Evolutionary conservation across 2,113 vertebrate species (phyloP), one percentile per base, ranked within the genome.

Genomic region (Atractosteus spatula): DNA sequence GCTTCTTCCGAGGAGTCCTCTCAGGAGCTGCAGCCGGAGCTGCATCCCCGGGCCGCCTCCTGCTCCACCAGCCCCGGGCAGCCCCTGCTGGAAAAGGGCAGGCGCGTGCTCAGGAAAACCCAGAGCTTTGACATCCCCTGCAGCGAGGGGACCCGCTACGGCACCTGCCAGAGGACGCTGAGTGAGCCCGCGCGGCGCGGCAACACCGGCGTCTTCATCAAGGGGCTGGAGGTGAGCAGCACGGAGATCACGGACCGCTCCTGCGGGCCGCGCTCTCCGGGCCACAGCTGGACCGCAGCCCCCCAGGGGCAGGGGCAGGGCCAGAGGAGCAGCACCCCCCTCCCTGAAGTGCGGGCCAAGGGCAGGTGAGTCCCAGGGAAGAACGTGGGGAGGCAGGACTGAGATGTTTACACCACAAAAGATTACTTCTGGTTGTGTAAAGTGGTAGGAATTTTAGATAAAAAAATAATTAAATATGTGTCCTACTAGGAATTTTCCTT

Each of bases 211-310:
- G 90, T 93, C 41, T 91, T 92, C 63, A 94, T 93, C 71, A 90
- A 86, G 82, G 93, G 90, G 14, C 87, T 94, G 76, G 91, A 92
- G 85, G 86, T 92, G 76, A 93, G 91, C 85, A 93, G 91, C 84
- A 89, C 82, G 0, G 90, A 85, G 75, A 80, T 89, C 51, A 82
- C 81, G 12, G 85, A 88, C 68, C 78, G 89, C 65, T 73, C 85
- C 0, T 87, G 83, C 0, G 76, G 72, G 0, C 75, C 87, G 29
- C 71, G 87, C n/a, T 81, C 81, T 66, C 82, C 79, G 0, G 13
- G 82, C 42, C 83, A 70, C 10, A 74, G 64, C 81, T 91, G 91
- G 90, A 85, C 78, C 41, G 68, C 74, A 70, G 2, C 71, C 29
- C 29, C 29, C 29, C 29, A 29, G 29, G 29, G 29, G 29, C 29